Evolutionary conservation across 2,113 vertebrate species (phyloP).

Genomic region (Lepidothrix coronata): DNA sequence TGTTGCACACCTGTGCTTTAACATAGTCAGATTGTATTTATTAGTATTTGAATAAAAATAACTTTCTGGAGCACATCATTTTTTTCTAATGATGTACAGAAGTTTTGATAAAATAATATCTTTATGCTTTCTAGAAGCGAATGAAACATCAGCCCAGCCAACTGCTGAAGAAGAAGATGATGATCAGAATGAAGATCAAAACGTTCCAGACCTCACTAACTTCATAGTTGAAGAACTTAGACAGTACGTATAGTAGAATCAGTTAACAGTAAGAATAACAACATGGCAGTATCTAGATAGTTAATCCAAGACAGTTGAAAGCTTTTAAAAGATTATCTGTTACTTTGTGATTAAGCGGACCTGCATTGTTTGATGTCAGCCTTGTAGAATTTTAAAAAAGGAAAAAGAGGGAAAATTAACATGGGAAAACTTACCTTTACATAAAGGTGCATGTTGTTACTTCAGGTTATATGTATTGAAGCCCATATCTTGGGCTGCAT

Average conservation of each 20-base stretch:
- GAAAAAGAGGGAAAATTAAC: not conserved
- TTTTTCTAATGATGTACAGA: not conserved
- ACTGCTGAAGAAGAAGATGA: slow-evolving; percentile 80
- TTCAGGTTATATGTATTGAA: not conserved
- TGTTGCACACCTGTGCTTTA: not conserved
- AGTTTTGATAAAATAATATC: not conserved
- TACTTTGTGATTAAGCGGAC: not conserved
- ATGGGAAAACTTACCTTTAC: not conserved
- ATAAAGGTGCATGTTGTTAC: not conserved
- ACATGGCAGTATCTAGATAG: not conserved
- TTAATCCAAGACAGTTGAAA: not conserved
- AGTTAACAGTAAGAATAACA: not conserved
- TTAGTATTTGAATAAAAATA: not conserved
- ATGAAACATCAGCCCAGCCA: slow-evolving; percentile 66
- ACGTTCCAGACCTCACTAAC: slow-evolving; percentile 90
- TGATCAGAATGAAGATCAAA: slow-evolving; percentile 85
- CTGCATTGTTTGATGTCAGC: not conserved
- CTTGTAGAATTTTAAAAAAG: not conserved
- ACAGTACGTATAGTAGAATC: slow-evolving; percentile 79
- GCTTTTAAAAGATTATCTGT: not conserved
- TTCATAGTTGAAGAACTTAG: slow-evolving; percentile 91
- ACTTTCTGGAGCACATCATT: not conserved
- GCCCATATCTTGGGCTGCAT: not conserved
- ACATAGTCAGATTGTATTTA: not conserved
- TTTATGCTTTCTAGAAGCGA: slow-evolving; percentile 69